Evolutionary conservation across 2,888 invertebrate species (phyloP).

Genomic region (Polydrusus cervinus): DNA sequence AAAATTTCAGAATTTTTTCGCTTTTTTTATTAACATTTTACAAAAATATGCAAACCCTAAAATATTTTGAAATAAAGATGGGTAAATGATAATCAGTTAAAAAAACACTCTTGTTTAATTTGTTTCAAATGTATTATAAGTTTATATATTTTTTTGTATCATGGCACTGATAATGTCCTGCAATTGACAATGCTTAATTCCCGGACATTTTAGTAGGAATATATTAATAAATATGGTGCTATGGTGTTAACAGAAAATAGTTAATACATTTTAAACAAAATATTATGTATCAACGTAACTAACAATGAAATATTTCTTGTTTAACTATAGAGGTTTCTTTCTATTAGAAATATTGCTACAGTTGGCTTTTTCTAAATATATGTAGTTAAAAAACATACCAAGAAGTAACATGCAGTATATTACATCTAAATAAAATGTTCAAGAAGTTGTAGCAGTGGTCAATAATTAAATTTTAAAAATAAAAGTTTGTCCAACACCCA

Average conservation of each 20-base stretch:
- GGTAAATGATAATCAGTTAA: too few species aligned
- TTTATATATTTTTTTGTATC: conserved; percentile 1
- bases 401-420: neutral
- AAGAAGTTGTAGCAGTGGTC: too few species aligned
- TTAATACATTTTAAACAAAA: conserved; percentile 40
- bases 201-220: conserved; percentile 9
- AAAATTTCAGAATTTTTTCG: too few species aligned
- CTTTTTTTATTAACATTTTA: too few species aligned
- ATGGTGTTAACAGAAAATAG: conserved; percentile 28
- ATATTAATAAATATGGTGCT: conserved; percentile 26
- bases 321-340: conserved; percentile 10
- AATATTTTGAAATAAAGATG: too few species aligned
- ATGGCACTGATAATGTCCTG: conserved; percentile 22
- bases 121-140: conserved; percentile 23
- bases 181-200: conserved; percentile 2
- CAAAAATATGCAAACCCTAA: too few species aligned
- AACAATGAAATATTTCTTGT: conserved; percentile 35
- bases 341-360: conserved; percentile 21
- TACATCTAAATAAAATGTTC: too few species aligned
- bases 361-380: neutral
- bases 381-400: neutral
- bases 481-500: too few species aligned
- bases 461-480: too few species aligned
- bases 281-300: conserved; percentile 7
- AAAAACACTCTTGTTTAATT: neutral